These are phyloP conservation scores for Chrosomus eos DNA, from an alignment of 2,797 vertebrate species.

Conservation along the genomic window DNA sequence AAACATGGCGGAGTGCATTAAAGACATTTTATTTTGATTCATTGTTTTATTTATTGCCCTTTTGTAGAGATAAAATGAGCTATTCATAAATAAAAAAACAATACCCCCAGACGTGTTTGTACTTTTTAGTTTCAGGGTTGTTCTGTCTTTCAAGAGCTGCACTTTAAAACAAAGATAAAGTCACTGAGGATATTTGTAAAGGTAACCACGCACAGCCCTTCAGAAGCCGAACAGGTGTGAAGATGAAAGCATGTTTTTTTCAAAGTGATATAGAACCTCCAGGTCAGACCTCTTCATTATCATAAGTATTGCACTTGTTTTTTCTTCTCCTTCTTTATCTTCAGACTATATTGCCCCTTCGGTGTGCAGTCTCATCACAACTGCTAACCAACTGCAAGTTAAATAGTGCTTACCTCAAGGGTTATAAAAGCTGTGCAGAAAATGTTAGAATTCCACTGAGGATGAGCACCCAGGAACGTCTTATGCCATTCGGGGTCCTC, in stretches of 20 bases:
- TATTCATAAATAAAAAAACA: background rate
- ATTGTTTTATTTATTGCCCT: background rate
- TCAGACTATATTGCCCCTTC: background rate
- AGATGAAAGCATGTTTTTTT: conserved; percentile 52
- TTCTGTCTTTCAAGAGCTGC: background rate
- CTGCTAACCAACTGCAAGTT: conserved; percentile 2
- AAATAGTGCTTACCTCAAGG: conserved; percentile 8
- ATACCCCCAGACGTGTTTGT: background rate
- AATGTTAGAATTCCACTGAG: background rate
- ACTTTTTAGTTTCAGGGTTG: background rate
- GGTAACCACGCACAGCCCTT: background rate
- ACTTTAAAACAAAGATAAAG: conserved; percentile 34
- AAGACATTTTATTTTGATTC: background rate
- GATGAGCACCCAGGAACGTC: conserved; percentile 15
- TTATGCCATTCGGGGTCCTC: background rate
- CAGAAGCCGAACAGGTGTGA: conserved; percentile 27
- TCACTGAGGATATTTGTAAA: conserved; percentile 7
- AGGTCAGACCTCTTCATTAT: conserved; percentile 31
- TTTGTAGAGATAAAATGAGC: background rate
- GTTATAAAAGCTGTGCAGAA: background rate
- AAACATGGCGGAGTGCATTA: background rate
- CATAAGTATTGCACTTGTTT: conserved; percentile 25
- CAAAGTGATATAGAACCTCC: conserved; percentile 32
- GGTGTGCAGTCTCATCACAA: background rate
- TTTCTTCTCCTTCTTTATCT: conserved; percentile 19